Base-by-base conservation (phyloP, 2,113 vertebrate species). In the Pseudonaja textilis region DNA sequence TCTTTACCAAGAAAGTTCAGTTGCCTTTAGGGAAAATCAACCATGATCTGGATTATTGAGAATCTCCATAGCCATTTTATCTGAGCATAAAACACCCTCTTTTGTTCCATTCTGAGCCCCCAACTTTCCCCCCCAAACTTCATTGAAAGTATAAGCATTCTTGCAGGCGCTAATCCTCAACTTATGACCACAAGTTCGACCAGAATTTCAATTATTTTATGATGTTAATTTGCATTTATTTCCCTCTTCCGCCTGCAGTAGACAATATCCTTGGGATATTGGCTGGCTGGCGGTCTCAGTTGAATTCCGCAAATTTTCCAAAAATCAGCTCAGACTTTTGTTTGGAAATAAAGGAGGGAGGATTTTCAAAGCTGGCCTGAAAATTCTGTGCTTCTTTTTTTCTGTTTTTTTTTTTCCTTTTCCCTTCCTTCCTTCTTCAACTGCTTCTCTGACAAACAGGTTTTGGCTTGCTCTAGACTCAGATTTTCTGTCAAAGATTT, bases 381-480 rank as follows among this genome's bases (percentile, higher is more conserved):
- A 52, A 9, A 47, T 85, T 90, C 86, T 89, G 64, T 34, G 54
- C 50, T 9, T 59, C 2, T 25, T 3, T 25, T 5, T 5, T 20
- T 56, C 55, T 18, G 16, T 20, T 5, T 20, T 56, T 5, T 5
- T 56, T 20, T 20, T 6, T 57, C 0, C 5, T 4, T 5, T 6
- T 18, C 2, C 22, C 1, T 22, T 7, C 56, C 29, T 81, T 3
- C 47, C 8, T 5, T 56, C 86, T 81, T 55, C 25, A n/a, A 5
- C 8, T 34, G 5, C 45, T 22, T 47, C 14, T 52, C 29, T 29
- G n/a, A 88, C 64, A 74, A 93, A 81, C 86, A 88, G 92, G 89
- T 92, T 59, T 14, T 59, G 59, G 52, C 42, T 92, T 88, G 89
- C 94, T 93, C 91, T 52, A 90, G 11, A 87, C 34, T 94, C 47